Base-by-base conservation (phyloP, 2,797 vertebrate species). In the Heliangelus exortis region DNA sequence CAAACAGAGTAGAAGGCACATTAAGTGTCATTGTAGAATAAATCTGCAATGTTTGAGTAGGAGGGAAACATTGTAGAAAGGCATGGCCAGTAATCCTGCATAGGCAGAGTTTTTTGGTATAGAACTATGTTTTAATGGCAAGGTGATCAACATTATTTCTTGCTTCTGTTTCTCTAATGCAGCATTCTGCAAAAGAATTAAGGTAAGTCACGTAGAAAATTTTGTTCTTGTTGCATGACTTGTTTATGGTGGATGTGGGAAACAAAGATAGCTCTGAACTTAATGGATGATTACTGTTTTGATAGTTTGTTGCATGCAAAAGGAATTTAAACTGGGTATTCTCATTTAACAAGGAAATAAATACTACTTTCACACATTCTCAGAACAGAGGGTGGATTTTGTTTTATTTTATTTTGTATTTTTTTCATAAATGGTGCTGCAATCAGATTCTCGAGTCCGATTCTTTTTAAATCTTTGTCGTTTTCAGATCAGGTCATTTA, bases 101-200 rank as follows among this genome's bases (percentile, higher is more conserved):
- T 21, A 14, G 62, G 33, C 69, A 84, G n/a, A 53, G 39, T 25
- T 58, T 63, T 68, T 85, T 65, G 69, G 39, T 74, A 51, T 48
- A 89, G 63, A 84, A 45, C 2, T 0, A 7, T 68, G 36, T 84
- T 88, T 91, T 36, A 91, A 82, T 74, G 36, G 83, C 61, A 90
- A 93, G 63, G 77, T 92, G 92, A 94, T 92, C 83, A 95, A 96
- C 36, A 26, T 80, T 62, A 92, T 51, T 91, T 96, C 87, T 96
- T 92, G 61, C 92, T 96, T 96, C 92, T 94, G 65, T 97, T 95
- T 96, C 85, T 97, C 72, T 94, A 97, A 97, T 74, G 96, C 96
- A 95, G 95, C 96, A 54, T 77, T 96, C 85, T 90, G 83, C 61
- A 94, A 55, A 94, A 87, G 84, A 91, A 36, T 58, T 67, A 51